phyloP scores from a whole-genome alignment of 2,888 invertebrate species.

The Tenthredo scrophulariae region DNA sequence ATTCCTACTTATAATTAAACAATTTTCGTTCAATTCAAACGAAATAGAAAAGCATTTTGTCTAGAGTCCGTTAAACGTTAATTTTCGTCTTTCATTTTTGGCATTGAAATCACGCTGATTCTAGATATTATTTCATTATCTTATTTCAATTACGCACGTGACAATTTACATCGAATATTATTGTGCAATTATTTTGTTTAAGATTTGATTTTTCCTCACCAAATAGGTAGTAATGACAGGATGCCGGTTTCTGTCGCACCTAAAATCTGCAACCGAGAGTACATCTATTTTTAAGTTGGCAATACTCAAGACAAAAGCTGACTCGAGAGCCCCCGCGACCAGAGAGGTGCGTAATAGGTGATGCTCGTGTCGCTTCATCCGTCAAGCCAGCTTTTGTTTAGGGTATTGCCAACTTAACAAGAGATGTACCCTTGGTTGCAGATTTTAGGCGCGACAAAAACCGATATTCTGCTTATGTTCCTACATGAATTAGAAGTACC shows the following conservation, averaged over 20 bases:
- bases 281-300: no score
- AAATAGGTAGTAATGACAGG: neutral
- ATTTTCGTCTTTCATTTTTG: neutral
- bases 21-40: neutral
- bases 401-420: no score
- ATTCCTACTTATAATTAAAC: neutral
- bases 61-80: neutral
- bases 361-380: no score
- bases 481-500: neutral
- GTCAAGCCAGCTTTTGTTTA: no score
- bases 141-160: neutral
- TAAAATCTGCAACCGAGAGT: no score
- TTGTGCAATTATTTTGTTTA: neutral
- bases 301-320: no score
- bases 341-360: no score
- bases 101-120: constrained; percentile 3
- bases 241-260: no score
- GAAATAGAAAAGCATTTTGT: neutral
- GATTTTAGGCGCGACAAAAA: no score
- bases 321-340: no score
- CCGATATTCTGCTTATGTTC: no score
- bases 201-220: neutral
- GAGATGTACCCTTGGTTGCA: no score
- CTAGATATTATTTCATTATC: neutral
- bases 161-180: neutral